Conservation (phyloP, 2,888 invertebrate genomes). For the Drosophila fulvimacula region DNA sequence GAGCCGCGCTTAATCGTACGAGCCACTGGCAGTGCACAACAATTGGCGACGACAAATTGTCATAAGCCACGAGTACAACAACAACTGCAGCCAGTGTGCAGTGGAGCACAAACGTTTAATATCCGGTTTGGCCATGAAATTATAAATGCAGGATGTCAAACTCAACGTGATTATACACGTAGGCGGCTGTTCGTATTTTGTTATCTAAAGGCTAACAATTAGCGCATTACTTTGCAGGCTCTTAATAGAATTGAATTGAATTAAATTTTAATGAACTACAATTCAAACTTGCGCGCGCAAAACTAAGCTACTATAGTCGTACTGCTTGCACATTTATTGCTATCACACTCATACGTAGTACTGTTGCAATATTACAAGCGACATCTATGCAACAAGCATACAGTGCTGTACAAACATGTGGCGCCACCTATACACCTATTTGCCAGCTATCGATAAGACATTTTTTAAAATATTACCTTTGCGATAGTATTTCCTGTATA, state of each 20-base stretch:
- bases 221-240: slow-evolving; percentile 8
- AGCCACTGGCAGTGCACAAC: slow-evolving; percentile 22
- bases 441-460: neutral
- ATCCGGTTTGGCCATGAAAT: slow-evolving; percentile 32
- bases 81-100: slow-evolving; percentile 5
- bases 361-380: slow-evolving; percentile 21
- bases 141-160: slow-evolving; percentile 15
- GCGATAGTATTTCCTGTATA: neutral
- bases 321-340: neutral
- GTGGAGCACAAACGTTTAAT: neutral
- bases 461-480: neutral
- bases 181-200: slow-evolving; percentile 2
- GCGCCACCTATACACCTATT: slow-evolving; percentile 9
- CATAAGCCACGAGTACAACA: slow-evolving; percentile 5
- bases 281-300: slow-evolving; percentile 23
- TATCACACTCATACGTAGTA: slow-evolving; percentile 1
- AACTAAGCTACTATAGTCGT: neutral
- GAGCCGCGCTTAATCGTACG: slow-evolving; percentile 33
- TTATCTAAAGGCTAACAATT: neutral
- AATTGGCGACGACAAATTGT: slow-evolving; percentile 48
- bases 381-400: slow-evolving; percentile 1
- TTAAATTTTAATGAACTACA: neutral
- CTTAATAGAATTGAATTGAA: neutral
- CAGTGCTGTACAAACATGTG: neutral
- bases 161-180: neutral